Evolutionary conservation across 35 echinoderm and acorn worm species (phyloP), one percentile per base, ranked within the genome.

Genomic region (Ptychodera flava): DNA sequence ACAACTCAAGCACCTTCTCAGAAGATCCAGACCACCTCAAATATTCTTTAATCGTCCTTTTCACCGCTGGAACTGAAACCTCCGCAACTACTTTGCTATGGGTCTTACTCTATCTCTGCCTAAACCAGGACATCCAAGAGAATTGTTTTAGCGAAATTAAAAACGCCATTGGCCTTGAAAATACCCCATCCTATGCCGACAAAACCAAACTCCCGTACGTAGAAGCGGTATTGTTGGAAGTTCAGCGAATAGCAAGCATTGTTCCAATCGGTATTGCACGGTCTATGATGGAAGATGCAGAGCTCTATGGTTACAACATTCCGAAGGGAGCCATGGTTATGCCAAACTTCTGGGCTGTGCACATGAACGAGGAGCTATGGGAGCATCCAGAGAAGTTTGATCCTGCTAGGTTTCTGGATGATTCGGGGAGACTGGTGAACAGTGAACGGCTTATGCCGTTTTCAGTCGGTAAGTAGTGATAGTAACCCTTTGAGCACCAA

Each of bases 41-140:
- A 93, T 35, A 12, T 12, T 12, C 6, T 64, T 64, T 6, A 6
- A 6, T 64, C 22, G 22, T 22, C 45, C 78, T 93, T 1, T 93
- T 95, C 83, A 37, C 77, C 12, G 93, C 89, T 38, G 93, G 93
- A 52, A 91, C 89, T 27, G 93, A 95, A 35, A 95, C 93, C 28
- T 91, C 90, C 1, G 33, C 93, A 1, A 84, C 27, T 31, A 95
- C 90, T 1, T 38, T 95, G 27, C 52, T 78, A 31, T 95, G 93
- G 90, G 81, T 45, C 28, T 34, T 91, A 32, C 28, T 89, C 12
- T 95, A 79, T 87, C 88, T 95, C 83, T 77, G 91, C 77, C 34
- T 75, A 32, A 28, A 95, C 79, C 93, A 89, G 28, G 78, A 91
- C 15, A 85, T 95, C 30, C 90, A 95, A 83, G 77, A 22, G 37